phyloP scores from a whole-genome alignment of 2,888 invertebrate genomes.

The Dendrolimus houi region DNA sequence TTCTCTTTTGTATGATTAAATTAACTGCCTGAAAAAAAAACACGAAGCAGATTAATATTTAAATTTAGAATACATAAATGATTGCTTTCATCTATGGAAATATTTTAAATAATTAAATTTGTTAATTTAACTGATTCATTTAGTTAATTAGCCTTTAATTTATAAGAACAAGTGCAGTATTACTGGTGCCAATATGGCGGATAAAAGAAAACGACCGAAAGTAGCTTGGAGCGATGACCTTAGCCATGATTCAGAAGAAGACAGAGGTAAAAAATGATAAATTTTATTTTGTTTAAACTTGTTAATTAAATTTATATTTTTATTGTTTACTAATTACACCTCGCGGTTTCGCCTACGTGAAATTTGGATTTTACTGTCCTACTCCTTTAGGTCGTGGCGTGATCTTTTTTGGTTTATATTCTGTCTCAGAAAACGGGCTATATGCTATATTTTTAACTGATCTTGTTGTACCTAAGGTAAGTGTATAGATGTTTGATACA shows the following conservation, averaged over 20 bases:
- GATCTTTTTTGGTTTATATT: too few relatives aligned
- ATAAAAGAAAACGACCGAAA: slow-evolving; percentile 33
- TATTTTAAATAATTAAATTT: neutral
- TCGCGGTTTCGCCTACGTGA: too few relatives aligned
- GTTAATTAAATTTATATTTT: too few relatives aligned
- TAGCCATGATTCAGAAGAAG: slow-evolving; percentile 68
- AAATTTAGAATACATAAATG: neutral
- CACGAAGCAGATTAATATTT: neutral
- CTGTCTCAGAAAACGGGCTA: too few relatives aligned
- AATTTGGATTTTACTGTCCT: too few relatives aligned
- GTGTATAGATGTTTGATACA: too few relatives aligned
- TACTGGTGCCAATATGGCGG: slow-evolving; percentile 20
- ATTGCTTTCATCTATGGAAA: neutral
- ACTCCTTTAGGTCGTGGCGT: too few relatives aligned
- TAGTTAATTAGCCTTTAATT: neutral
- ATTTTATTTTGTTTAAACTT: too few relatives aligned
- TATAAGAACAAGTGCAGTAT: neutral
- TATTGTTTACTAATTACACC: too few relatives aligned
- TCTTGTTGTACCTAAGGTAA: too few relatives aligned
- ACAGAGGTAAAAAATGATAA: slow-evolving; percentile 42
- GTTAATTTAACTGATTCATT: neutral
- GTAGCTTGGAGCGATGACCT: slow-evolving; percentile 69
- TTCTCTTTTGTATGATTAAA: slow-evolving; percentile 4
- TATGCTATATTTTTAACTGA: too few relatives aligned
- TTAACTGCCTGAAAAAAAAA: neutral